Evolutionary conservation across 2,797 vertebrate genomes (phyloP).

Genomic region (Eurystomus glaucurus): DNA sequence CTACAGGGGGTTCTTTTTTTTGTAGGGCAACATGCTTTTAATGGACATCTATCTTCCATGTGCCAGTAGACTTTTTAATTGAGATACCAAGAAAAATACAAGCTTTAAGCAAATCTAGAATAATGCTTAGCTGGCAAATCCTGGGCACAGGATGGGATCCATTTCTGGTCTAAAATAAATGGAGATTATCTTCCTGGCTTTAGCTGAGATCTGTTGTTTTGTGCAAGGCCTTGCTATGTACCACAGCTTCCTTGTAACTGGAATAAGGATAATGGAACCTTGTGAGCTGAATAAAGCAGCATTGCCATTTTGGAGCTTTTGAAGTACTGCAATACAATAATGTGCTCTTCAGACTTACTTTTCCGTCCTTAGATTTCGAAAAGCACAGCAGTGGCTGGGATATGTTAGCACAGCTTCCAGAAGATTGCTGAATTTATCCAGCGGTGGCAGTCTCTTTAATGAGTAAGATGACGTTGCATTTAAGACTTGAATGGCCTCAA

Average conservation of each 20-base stretch:
- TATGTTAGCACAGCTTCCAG: conserved; percentile 89
- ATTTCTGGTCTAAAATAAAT: background rate
- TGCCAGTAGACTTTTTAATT: background rate
- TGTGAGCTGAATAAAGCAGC: background rate
- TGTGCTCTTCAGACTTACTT: conserved; percentile 77
- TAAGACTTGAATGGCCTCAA: conserved; percentile 87
- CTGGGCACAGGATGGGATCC: background rate
- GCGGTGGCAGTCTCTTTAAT: conserved; percentile 88
- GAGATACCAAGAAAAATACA: background rate
- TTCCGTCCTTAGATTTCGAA: conserved; percentile 83
- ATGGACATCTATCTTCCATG: background rate
- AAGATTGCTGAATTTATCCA: conserved; percentile 86
- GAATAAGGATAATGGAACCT: background rate
- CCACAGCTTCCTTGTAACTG: background rate
- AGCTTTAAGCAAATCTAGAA: background rate
- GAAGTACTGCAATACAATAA: background rate
- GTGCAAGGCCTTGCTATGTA: background rate
- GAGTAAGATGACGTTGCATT: conserved; percentile 86
- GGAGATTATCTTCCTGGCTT: background rate
- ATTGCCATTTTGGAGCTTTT: background rate
- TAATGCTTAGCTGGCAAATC: background rate
- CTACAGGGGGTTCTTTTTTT: background rate
- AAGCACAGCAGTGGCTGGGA: conserved; percentile 92
- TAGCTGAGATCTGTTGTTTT: background rate
- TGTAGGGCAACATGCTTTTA: background rate